Base-by-base conservation (phyloP, 2,797 vertebrate genomes). In the Manis pentadactyla region DNA sequence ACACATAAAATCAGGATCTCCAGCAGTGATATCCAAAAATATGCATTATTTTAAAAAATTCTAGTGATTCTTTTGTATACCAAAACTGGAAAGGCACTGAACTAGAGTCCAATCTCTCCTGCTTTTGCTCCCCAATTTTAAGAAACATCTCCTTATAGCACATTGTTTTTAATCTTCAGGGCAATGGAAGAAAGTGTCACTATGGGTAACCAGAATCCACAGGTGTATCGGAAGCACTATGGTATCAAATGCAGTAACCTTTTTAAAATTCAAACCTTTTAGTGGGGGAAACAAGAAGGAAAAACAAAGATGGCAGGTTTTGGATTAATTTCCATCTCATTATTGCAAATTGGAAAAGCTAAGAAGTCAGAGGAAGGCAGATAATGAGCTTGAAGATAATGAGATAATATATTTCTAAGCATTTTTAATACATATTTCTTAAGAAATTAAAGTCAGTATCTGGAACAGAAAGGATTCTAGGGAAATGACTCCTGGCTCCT, bases 241-340 rank as follows among this genome's bases (percentile, higher is more conserved):
- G 85, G 19, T 55, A 19, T 74, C 85, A 85, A 94, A 29, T 82
- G 59, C 39, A 9, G 53, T 37, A 78, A 68, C 29, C 14, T 78
- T 82, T 74, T 97, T 82, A 95, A 96, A 92, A 90, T 93, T 42
- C 42, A 93, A 95, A 85, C 37, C n/a, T 86, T 94, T 66, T 78
- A 82, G 49, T 53, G 49, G 25, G 51, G 3, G 8, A 21, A 37
- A 78, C 85, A 59, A n/a, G 55, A 78, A 77, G 46, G 68, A 90
- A 79, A 95, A 94, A 81, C 66, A 90, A 95, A 78, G 51, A 86
- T 61, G 29, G n/a, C 42, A 90, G 91, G 77, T 90, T 88, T 64
- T 21, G 68, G 77, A 75, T 96, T 88, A 94, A 97, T 96, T 94
- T 97, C 73, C 73, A 96, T 94, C 78, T 96, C 85, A 96, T 87